Conservation (phyloP, 2,888 invertebrate genomes). For the Agrotis puta region DNA sequence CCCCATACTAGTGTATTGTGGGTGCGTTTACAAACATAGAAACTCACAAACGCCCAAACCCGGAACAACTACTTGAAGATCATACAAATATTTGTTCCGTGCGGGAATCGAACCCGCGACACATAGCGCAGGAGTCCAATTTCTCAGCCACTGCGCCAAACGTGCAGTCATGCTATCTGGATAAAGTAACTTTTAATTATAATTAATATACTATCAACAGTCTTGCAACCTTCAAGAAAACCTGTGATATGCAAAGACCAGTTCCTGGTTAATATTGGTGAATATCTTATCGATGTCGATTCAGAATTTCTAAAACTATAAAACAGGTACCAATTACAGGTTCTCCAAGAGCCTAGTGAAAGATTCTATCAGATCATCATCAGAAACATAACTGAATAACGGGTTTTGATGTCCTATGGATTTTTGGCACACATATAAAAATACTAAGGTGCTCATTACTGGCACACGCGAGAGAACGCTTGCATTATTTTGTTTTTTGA, state of each 20-base stretch:
- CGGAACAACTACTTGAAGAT: too few species aligned
- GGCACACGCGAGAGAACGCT: neutral
- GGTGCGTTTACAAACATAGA: too few species aligned
- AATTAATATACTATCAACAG: neutral
- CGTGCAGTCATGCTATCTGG: neutral
- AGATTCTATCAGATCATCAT: slow-evolving; percentile 27
- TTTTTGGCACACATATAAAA: slow-evolving; percentile 26
- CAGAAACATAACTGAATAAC: slow-evolving; percentile 30
- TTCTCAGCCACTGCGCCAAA: too few species aligned
- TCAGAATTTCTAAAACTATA: slow-evolving; percentile 1
- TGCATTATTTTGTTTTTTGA: neutral
- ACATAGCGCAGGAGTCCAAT: too few species aligned
- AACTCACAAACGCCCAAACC: too few species aligned
- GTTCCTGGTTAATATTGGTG: neutral
- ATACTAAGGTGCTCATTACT: slow-evolving; percentile 2
- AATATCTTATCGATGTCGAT: neutral
- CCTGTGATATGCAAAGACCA: neutral
- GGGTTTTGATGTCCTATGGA: slow-evolving; percentile 12
- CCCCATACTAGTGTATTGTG: too few species aligned
- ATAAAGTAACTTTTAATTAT: too few species aligned
- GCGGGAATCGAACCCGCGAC: too few species aligned
- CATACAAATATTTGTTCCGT: too few species aligned
- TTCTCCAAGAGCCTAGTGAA: slow-evolving; percentile 8
- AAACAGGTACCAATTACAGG: neutral
- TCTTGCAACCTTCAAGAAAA: neutral